Conservation (phyloP, 1,140 invertebrate species). For the Drosophila micromelanica region DNA sequence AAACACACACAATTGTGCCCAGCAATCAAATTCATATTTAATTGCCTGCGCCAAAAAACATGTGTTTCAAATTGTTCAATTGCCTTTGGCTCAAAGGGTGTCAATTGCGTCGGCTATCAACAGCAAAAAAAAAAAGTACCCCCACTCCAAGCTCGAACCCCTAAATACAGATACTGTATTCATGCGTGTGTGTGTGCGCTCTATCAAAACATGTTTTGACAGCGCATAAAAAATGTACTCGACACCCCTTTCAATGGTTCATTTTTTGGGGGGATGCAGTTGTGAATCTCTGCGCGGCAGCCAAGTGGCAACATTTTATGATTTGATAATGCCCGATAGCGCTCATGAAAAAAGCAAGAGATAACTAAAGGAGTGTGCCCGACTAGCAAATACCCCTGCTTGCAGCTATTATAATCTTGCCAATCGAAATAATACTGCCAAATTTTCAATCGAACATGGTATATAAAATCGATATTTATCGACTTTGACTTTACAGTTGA, state of each 20-base stretch:
- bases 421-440: not conserved
- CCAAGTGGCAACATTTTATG: slow-evolving; percentile 84
- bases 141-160: slow-evolving; percentile 1
- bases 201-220: slow-evolving; percentile 84
- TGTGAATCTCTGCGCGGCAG: slow-evolving; percentile 32
- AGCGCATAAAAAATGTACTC: slow-evolving; percentile 71
- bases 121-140: not conserved
- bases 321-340: slow-evolving; percentile 83
- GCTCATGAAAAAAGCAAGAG: not conserved
- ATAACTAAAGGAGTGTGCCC: too few species aligned
- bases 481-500: too few species aligned
- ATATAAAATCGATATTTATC: not conserved
- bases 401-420: too few species aligned
- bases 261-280: slow-evolving; percentile 49
- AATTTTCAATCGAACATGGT: not conserved
- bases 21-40: slow-evolving; percentile 69
- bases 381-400: not conserved
- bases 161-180: slow-evolving; percentile 14
- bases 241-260: slow-evolving; percentile 60
- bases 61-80: slow-evolving; percentile 68
- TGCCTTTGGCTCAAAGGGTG: slow-evolving; percentile 57
- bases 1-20: too few species aligned
- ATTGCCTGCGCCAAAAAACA: slow-evolving; percentile 66
- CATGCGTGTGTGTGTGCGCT: slow-evolving; percentile 22
- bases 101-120: slow-evolving; percentile 56